These are phyloP conservation scores for Metellina segmentata DNA, from an alignment of 2,888 invertebrate species.

Conservation along the genomic window DNA sequence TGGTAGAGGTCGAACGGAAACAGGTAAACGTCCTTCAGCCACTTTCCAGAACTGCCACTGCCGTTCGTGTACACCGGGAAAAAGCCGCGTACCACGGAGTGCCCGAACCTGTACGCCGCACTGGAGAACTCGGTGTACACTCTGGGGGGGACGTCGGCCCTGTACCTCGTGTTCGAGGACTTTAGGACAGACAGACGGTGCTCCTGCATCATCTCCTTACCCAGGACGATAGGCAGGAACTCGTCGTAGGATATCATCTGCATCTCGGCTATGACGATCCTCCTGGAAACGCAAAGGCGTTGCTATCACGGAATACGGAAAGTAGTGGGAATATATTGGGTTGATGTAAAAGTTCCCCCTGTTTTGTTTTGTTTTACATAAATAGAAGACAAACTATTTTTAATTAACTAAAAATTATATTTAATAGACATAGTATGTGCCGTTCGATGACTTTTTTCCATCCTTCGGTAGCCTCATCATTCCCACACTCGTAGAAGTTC, in stretches of 20 bases:
- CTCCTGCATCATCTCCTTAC: conserved; percentile 73
- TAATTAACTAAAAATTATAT: no score
- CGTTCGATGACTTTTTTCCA: no score
- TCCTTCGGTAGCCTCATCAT: no score
- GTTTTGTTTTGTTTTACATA: no score
- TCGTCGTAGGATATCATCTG: conserved; percentile 78
- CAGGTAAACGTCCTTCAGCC: conserved; percentile 80
- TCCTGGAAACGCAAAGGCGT: conserved; percentile 77
- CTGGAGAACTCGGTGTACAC: conserved; percentile 92
- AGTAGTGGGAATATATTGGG: background rate
- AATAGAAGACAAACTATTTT: no score
- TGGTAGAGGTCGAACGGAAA: conserved; percentile 69
- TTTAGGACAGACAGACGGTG: conserved; percentile 78
- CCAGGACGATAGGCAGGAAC: conserved; percentile 90
- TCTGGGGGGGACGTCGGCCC: conserved; percentile 86
- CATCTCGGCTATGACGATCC: conserved; percentile 83
- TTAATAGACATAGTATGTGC: no score
- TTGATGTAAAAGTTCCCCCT: no score
- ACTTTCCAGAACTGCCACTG: conserved; percentile 84
- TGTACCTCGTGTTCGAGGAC: conserved; percentile 85
- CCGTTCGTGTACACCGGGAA: conserved; percentile 89
- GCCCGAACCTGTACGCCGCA: conserved; percentile 86
- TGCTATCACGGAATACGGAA: no score
- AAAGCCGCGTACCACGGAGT: conserved; percentile 85
- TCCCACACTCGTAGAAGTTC: no score